These are phyloP conservation scores for Plebejus melissa DNA, from an alignment of 2,888 invertebrate species.

Conservation along the genomic window DNA sequence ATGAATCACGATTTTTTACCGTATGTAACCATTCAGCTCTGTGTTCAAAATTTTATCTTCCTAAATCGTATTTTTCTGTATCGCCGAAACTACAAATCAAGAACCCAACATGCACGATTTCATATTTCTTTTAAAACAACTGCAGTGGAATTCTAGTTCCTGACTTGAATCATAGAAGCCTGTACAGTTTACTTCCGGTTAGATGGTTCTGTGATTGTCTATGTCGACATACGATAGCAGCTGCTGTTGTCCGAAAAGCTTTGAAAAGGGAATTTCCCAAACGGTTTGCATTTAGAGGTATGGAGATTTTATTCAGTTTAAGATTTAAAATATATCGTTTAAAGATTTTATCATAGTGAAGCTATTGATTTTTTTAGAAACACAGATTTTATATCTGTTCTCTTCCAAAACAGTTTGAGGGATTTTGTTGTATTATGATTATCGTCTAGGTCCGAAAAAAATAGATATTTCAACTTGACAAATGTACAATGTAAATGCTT, in stretches of 20 bases:
- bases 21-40: neutral
- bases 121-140: slow-evolving; percentile 15
- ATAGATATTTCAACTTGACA: no score
- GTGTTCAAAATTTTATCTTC: neutral
- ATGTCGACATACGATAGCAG: neutral
- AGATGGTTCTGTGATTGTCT: slow-evolving; percentile 24
- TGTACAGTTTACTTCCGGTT: slow-evolving; percentile 7
- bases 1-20: no score
- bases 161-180: slow-evolving; percentile 22
- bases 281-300: no score
- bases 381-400: no score
- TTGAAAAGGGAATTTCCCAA: neutral
- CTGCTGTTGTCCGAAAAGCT: neutral
- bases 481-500: neutral
- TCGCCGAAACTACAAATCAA: neutral
- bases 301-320: no score
- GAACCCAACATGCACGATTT: slow-evolving; percentile 17
- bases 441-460: no score
- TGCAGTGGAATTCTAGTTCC: slow-evolving; percentile 20
- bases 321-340: no score
- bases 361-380: no score
- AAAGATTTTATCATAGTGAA: no score
- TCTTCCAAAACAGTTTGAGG: no score
- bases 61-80: neutral
- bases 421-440: no score